A percentile compares a stretch with the other conserved stretches of the same genome.
These are phyloP conservation scores for Hyphantria cunea DNA, from an alignment of 1,140 invertebrate species.

Conservation along the genomic window DNA sequence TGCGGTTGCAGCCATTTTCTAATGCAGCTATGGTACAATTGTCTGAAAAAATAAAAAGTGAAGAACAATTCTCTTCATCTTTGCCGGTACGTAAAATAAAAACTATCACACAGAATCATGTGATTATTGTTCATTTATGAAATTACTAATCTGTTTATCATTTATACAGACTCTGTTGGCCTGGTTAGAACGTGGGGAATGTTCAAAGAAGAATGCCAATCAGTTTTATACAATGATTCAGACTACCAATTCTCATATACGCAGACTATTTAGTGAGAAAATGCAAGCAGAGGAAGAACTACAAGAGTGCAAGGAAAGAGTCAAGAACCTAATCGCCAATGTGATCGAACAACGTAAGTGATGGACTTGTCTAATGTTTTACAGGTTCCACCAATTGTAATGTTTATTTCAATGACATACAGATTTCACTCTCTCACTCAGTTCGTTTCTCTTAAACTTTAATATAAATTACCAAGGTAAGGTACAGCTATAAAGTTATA, in stretches of 20 bases:
- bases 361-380: background rate
- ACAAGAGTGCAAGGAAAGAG: conserved; percentile 91
- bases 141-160: background rate
- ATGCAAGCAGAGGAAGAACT: conserved; percentile 93
- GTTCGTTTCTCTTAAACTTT: too few relatives aligned
- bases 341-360: conserved; percentile 94
- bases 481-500: too few relatives aligned
- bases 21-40: conserved; percentile 63
- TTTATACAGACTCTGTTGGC: conserved; percentile 87
- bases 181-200: conserved; percentile 96
- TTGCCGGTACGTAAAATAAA: conserved; percentile 51
- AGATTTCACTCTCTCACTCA: conserved; percentile 25
- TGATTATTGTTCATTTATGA: background rate
- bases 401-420: conserved; percentile 18
- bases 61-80: conserved; percentile 56
- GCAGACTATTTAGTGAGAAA: conserved; percentile 92
- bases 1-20: conserved; percentile 61
- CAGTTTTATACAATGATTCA: conserved; percentile 98
- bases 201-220: conserved; percentile 93
- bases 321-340: conserved; percentile 91
- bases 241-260: conserved; percentile 94
- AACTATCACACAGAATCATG: background rate
- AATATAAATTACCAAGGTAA: too few relatives aligned
- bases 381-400: conserved; percentile 2
- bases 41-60: conserved; percentile 68